These are phyloP conservation scores for Sebastes cheni DNA, from an alignment of 2,797 vertebrate genomes.

Conservation along the genomic window DNA sequence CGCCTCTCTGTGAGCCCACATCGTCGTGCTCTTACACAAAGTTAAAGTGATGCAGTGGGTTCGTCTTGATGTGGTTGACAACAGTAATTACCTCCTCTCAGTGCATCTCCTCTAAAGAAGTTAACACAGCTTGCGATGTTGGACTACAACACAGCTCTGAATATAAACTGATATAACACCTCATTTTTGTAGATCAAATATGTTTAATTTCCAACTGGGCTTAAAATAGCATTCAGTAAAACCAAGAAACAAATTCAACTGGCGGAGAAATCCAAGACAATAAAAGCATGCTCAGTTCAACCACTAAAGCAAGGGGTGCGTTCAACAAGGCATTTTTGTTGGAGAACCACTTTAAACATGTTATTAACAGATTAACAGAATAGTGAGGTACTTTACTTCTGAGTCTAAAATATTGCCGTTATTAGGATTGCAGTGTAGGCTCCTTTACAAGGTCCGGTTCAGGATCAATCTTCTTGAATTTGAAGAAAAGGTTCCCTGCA, in stretches of 20 bases:
- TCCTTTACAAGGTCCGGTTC: not conserved
- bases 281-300: slow-evolving; percentile 66
- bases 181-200: slow-evolving; percentile 37
- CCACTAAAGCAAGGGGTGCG: slow-evolving; percentile 29
- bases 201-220: slow-evolving; percentile 54
- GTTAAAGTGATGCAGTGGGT: not conserved
- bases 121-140: not conserved
- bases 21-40: not conserved
- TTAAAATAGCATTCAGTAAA: slow-evolving; percentile 60
- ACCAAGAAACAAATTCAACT: slow-evolving; percentile 35
- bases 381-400: not conserved
- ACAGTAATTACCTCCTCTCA: slow-evolving; percentile 23
- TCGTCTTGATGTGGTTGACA: slow-evolving; percentile 18
- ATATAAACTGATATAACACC: not conserved
- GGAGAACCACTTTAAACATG: slow-evolving; percentile 38
- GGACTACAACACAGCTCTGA: rapidly evolving
- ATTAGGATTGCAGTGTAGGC: not conserved
- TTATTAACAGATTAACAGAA: slow-evolving; percentile 64
- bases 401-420: slow-evolving; percentile 12
- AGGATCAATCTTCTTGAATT: not conserved
- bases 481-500: not conserved
- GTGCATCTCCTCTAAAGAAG: not conserved
- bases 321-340: slow-evolving; percentile 42
- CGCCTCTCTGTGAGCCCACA: not conserved
- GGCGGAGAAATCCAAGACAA: slow-evolving; percentile 41